Evolutionary conservation across 2,113 vertebrate species (phyloP).

Genomic region (Takifugu flavidus): DNA sequence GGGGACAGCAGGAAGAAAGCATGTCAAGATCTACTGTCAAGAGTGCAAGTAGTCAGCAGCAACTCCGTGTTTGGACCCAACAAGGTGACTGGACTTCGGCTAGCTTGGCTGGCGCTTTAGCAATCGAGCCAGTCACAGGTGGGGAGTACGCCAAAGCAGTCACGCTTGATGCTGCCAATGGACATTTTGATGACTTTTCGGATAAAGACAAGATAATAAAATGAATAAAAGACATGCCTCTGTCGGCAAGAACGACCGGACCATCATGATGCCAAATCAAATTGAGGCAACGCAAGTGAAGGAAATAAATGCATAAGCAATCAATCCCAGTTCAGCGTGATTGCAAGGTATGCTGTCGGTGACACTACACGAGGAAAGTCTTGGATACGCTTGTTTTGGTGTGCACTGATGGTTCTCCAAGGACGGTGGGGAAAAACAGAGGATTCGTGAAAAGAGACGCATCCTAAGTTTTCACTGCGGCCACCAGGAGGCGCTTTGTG

Average conservation of each 20-base stretch:
- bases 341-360: constrained; percentile 2
- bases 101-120: background rate
- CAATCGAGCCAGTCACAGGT: background rate
- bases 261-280: constrained; percentile 30
- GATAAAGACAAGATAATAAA: background rate
- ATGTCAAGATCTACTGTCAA: constrained; percentile 30
- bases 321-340: constrained; percentile 28
- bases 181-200: constrained; percentile 30
- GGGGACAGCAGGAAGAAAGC: constrained; percentile 17
- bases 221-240: constrained; percentile 42
- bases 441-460: constrained; percentile 39
- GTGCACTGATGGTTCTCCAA: constrained; percentile 39
- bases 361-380: constrained; percentile 37
- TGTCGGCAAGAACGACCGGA: constrained; percentile 33
- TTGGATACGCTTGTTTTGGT: constrained; percentile 26
- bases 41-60: constrained; percentile 19
- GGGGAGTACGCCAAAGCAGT: constrained; percentile 3
- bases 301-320: constrained; percentile 11
- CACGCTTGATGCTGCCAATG: background rate
- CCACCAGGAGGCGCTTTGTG: constrained; percentile 49
- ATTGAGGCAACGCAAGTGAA: background rate
- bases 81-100: background rate
- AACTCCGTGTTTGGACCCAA: background rate
- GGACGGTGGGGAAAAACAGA: constrained; percentile 39
- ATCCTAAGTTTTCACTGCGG: constrained; percentile 50